A percentile compares a stretch with the other conserved stretches of the same genome.
phyloP scores from a whole-genome alignment of 2,797 vertebrate species.

The Bucorvus abyssinicus region DNA sequence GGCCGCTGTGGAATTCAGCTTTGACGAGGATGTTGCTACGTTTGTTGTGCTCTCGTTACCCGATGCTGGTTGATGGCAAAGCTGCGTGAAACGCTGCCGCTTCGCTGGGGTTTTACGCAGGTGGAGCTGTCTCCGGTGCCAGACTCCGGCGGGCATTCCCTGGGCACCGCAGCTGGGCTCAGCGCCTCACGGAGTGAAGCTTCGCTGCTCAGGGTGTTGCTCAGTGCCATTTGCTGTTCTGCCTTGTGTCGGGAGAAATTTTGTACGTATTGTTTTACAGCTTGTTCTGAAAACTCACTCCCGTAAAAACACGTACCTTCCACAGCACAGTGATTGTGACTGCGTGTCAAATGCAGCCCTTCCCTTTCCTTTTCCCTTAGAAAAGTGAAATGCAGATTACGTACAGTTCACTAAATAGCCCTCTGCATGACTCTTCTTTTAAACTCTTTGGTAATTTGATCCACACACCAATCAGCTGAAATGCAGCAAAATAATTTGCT shows the following conservation, averaged over 20 bases:
- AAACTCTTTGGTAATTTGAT: conserved; percentile 38
- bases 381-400: conserved; percentile 41
- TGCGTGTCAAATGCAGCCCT: not conserved
- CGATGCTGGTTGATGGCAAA: fast-evolving
- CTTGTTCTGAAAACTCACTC: not conserved
- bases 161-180: not conserved
- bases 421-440: conserved; percentile 23
- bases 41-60: not conserved
- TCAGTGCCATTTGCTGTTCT: not conserved
- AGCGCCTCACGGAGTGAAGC: fast-evolving
- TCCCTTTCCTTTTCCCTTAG: not conserved
- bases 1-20: not conserved
- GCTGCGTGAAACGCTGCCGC: not conserved
- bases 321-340: not conserved
- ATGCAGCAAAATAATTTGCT: conserved; percentile 40
- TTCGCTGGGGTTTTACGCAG: fast-evolving
- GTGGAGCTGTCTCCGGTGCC: not conserved
- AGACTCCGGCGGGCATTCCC: fast-evolving
- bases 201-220: not conserved
- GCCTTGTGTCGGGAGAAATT: not conserved
- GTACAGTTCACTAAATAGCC: not conserved
- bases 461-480: conserved; percentile 19
- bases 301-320: not conserved
- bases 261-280: not conserved
- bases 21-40: not conserved